Base-by-base conservation (phyloP, 2,113 vertebrate genomes). In the Emydocephalus ijimae region DNA sequence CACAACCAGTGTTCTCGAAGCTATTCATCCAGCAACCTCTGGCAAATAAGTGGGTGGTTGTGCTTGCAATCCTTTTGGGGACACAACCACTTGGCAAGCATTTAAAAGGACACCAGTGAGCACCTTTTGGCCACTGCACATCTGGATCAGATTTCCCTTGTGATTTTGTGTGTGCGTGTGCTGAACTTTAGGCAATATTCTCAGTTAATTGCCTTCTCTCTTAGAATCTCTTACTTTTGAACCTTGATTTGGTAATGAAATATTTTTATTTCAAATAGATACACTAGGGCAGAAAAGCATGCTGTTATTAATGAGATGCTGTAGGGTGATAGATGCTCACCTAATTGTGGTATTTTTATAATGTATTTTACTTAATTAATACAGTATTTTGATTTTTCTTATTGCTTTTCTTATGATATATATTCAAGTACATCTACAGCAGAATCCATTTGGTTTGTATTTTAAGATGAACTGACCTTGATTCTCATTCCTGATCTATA, bases 1-100 rank as follows among this genome's bases (percentile, higher is more conserved):
- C 94, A 92, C 92, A 39, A 54, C 94, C 89, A 93, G 96, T 91
- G 90, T 91, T 95, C 96, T 95, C 90, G 94, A 92, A 86, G 8
- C 61, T 89, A 87, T 93, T 92, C 3, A 0, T 93, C 91, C 2
- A 0, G 20, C 91, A 92, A 94, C 92, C 89, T 94, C 29, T 85
- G 89, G 91, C 2, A 89, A 55, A 43, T 89, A 21, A 92, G 45
- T 69, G 34, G 85, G 39, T 92, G 85, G 74, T 87, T 26, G 91
- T 81, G 69, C 88, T 52, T 23, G 48, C 0, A 0, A 5, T 54
- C 85, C 89, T 45, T 56, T 57, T 85, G 93, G 93, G 61, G 15
- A 69, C 93, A 4, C 39, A 24, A 29, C 50, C 52, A 92, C 89
- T 92, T 74, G 55, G 59, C 2, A 92, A 89, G 59, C 88, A 89